Conservation (phyloP, 2,797 vertebrate genomes). For the Microctenopoma steveboyesi region DNA sequence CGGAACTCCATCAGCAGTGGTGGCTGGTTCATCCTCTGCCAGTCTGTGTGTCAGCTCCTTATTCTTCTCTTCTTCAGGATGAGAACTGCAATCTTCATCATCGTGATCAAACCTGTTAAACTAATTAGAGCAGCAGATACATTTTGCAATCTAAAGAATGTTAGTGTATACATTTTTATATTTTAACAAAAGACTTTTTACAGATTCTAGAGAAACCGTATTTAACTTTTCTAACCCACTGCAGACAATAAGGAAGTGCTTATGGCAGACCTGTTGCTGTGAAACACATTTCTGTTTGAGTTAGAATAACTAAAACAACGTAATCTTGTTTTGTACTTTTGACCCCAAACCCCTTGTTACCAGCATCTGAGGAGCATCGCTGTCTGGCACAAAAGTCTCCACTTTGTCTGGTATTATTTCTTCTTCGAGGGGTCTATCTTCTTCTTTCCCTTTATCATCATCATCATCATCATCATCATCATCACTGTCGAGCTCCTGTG, state of each 20-base stretch:
- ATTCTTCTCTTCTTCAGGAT: slow-evolving; percentile 27
- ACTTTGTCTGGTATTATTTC: slow-evolving; percentile 71
- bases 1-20: slow-evolving; percentile 75
- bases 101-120: slow-evolving; percentile 37
- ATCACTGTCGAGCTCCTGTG: slow-evolving; percentile 91
- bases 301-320: neutral
- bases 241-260: neutral
- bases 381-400: slow-evolving; percentile 69
- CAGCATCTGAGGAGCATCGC: slow-evolving; percentile 36
- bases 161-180: neutral
- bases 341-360: slow-evolving; percentile 38
- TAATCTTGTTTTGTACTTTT: neutral
- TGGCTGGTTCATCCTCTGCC: slow-evolving; percentile 65
- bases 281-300: neutral
- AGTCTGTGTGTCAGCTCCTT: slow-evolving; percentile 39
- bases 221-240: neutral
- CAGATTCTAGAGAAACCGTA: neutral
- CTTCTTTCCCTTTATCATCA: slow-evolving; percentile 80
- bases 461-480: slow-evolving; percentile 85
- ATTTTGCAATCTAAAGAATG: neutral
- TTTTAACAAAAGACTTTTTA: neutral
- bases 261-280: too few species aligned
- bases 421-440: slow-evolving; percentile 75
- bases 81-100: neutral
- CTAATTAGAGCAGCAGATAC: slow-evolving; percentile 44